phyloP scores from a whole-genome alignment of 2,888 invertebrate species.

The Automeris io region DNA sequence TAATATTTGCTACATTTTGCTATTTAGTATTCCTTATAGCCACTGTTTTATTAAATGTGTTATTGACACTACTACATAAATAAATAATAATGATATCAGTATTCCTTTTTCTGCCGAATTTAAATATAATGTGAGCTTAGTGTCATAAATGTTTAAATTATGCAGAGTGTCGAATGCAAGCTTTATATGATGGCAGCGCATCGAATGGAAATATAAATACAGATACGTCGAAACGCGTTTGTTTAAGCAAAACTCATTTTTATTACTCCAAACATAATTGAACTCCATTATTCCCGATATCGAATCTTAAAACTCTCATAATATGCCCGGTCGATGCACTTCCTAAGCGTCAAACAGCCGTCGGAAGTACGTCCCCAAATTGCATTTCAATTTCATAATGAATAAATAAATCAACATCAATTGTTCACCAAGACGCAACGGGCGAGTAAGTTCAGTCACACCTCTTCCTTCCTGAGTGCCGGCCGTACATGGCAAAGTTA shows the following conservation, averaged over 20 bases:
- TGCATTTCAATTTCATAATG: slow-evolving; percentile 51
- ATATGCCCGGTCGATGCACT: slow-evolving; percentile 45
- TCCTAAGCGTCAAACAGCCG: slow-evolving; percentile 34
- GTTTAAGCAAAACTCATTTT: neutral
- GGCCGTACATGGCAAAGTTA: slow-evolving; percentile 55
- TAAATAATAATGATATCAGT: neutral
- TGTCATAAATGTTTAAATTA: neutral
- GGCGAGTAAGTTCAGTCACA: slow-evolving; percentile 57
- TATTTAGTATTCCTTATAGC: too few relatives aligned
- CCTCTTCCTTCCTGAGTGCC: slow-evolving; percentile 60
- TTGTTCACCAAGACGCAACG: slow-evolving; percentile 30
- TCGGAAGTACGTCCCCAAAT: slow-evolving; percentile 59
- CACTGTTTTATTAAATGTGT: neutral
- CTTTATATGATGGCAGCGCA: slow-evolving; percentile 2
- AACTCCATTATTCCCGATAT: slow-evolving; percentile 1
- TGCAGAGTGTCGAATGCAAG: slow-evolving; percentile 1
- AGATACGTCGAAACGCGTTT: neutral
- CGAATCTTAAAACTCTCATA: slow-evolving; percentile 8
- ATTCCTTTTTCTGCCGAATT: slow-evolving; percentile 1
- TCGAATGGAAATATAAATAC: neutral
- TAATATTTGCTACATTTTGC: too few relatives aligned
- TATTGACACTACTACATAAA: neutral
- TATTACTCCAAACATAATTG: neutral
- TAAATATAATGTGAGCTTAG: neutral
- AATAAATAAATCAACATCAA: slow-evolving; percentile 31